These are phyloP conservation scores for Drosophila rubida DNA, from an alignment of 2,888 invertebrate genomes.

Conservation along the genomic window DNA sequence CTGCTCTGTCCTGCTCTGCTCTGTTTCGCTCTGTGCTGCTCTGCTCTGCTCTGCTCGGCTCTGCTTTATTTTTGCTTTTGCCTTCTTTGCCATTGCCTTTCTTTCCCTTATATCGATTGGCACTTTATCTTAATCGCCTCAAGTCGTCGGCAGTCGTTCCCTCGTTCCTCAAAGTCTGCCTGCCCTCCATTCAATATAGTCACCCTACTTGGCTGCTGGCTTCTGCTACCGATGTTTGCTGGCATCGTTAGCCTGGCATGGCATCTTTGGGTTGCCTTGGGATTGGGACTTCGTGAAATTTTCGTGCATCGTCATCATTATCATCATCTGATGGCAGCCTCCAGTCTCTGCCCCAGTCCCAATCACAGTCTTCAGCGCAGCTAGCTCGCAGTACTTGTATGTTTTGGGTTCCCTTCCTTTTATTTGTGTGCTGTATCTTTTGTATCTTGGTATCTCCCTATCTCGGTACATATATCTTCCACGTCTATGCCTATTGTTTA, in stretches of 20 bases:
- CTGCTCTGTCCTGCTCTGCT: slow-evolving; percentile 17
- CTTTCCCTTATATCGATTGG: slow-evolving; percentile 81
- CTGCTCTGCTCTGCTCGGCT: slow-evolving; percentile 18
- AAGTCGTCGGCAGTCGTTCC: slow-evolving; percentile 56
- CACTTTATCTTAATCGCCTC: slow-evolving; percentile 80
- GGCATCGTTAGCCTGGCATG: slow-evolving; percentile 14
- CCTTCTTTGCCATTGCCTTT: slow-evolving; percentile 48
- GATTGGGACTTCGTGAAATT: slow-evolving; percentile 64
- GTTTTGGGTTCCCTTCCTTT: slow-evolving; percentile 50
- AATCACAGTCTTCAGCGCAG: background rate
- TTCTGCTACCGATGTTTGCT: slow-evolving; percentile 11
- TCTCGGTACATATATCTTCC: slow-evolving; percentile 36
- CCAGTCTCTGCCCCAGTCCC: slow-evolving; percentile 4
- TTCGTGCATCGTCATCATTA: slow-evolving; percentile 75
- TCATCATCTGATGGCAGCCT: slow-evolving; percentile 48
- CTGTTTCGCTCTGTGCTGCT: slow-evolving; percentile 1
- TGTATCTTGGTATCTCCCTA: slow-evolving; percentile 58
- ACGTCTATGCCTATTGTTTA: slow-evolving; percentile 33
- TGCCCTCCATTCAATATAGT: slow-evolving; percentile 18
- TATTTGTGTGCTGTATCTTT: slow-evolving; percentile 51
- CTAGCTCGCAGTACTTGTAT: slow-evolving; percentile 11
- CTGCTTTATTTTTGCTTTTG: slow-evolving; percentile 11
- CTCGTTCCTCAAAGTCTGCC: slow-evolving; percentile 40
- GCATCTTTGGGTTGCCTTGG: slow-evolving; percentile 29
- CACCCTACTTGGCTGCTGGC: slow-evolving; percentile 50